Evolutionary conservation across 2,888 invertebrate genomes (phyloP).

Genomic region (Subacronicta megacephala): DNA sequence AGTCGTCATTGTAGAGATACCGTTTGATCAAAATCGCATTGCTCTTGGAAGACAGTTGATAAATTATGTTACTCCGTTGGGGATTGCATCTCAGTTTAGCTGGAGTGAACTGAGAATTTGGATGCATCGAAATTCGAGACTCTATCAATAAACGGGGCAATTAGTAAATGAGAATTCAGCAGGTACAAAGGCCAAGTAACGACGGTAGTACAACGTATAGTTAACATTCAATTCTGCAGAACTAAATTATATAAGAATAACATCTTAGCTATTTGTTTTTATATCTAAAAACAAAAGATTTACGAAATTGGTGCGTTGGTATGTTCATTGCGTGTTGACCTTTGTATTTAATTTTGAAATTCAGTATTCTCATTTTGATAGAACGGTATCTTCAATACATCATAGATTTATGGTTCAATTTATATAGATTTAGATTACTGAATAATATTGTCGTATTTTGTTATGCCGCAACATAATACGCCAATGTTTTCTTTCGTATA

Average conservation of each 20-base stretch:
- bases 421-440: constrained; percentile 37
- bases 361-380: constrained; percentile 27
- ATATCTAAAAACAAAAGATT: too few species aligned
- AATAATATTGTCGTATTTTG: constrained; percentile 71
- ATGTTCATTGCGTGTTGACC: too few species aligned
- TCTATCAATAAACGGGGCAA: constrained; percentile 11
- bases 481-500: constrained; percentile 64
- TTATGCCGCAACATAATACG: constrained; percentile 66
- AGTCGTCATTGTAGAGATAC: constrained; percentile 36
- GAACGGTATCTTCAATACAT: constrained; percentile 33
- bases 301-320: too few species aligned
- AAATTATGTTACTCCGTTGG: constrained; percentile 28
- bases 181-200: neutral
- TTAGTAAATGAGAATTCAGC: constrained; percentile 18
- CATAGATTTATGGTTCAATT: constrained; percentile 34
- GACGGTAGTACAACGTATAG: neutral
- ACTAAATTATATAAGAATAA: neutral
- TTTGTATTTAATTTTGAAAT: too few species aligned
- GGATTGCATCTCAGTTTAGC: constrained; percentile 21
- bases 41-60: constrained; percentile 38
- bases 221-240: neutral
- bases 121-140: constrained; percentile 6
- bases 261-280: too few species aligned
- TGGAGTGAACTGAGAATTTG: constrained; percentile 6
- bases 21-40: constrained; percentile 47